phyloP scores from a whole-genome alignment of 2,797 vertebrate species.

The Babyrousa celebensis region DNA sequence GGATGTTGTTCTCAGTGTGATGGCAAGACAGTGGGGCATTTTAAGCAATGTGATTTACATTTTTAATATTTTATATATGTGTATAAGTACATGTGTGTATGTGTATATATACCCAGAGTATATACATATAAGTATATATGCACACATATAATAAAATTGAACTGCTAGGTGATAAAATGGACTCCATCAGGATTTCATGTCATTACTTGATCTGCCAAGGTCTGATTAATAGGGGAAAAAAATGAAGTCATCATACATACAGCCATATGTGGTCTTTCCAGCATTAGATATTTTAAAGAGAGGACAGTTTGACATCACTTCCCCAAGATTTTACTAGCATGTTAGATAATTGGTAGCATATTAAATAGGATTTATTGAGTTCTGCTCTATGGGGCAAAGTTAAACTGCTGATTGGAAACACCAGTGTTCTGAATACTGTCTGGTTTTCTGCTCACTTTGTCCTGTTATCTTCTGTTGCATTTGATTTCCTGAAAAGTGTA shows the following conservation, averaged over 20 bases:
- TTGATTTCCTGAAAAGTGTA: slow-evolving; percentile 36
- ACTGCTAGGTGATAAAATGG: neutral
- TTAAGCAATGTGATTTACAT: neutral
- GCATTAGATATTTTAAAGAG: neutral
- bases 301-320: neutral
- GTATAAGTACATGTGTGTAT: neutral
- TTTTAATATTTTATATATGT: neutral
- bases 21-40: neutral
- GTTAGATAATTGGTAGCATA: neutral
- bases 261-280: neutral
- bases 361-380: neutral
- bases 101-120: no score
- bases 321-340: neutral
- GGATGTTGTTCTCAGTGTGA: neutral
- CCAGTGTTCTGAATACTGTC: neutral
- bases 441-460: neutral
- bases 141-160: neutral
- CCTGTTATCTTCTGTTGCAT: neutral
- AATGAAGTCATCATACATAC: neutral
- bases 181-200: neutral
- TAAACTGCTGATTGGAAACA: neutral
- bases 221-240: neutral
- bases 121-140: no score
- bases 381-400: neutral
- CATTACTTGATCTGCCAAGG: neutral